Percentiles rank a stretch among this genome's conserved stretches.
These are phyloP conservation scores for Blastobasis lacticolella DNA, from an alignment of 2,888 invertebrate genomes.

Conservation along the genomic window DNA sequence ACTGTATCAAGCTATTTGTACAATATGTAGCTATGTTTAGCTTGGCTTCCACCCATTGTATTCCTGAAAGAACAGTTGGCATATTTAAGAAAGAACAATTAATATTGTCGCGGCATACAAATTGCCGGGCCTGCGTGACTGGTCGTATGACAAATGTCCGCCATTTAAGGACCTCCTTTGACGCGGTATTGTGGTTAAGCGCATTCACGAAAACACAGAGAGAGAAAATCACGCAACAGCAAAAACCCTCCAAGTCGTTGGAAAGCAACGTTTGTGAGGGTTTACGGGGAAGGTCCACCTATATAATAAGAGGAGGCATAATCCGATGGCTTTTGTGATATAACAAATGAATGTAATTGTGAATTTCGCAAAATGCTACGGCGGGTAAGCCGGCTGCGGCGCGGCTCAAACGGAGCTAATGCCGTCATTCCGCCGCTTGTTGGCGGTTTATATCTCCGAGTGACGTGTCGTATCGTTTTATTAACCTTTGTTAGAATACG, in stretches of 20 bases:
- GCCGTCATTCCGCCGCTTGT: constrained; percentile 3
- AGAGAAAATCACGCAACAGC: no score
- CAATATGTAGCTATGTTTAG: no score
- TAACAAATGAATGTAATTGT: constrained; percentile 27
- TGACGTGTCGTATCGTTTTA: no score
- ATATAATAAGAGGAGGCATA: constrained; percentile 6
- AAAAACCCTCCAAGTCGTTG: no score
- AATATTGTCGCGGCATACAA: not conserved
- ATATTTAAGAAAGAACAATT: no score
- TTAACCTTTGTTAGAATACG: no score
- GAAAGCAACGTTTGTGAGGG: constrained; percentile 5
- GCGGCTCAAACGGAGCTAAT: constrained; percentile 10
- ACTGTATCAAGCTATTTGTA: no score
- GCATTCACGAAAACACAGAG: no score
- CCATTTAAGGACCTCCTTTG: constrained; percentile 11
- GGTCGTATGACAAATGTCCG: not conserved
- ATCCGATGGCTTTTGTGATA: constrained; percentile 23
- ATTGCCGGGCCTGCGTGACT: not conserved
- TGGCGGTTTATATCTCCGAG: not conserved
- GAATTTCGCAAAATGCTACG: constrained; percentile 17
- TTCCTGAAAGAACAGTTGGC: no score
- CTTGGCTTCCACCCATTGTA: no score
- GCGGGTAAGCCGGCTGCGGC: constrained; percentile 2
- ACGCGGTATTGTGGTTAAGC: constrained; percentile 2
- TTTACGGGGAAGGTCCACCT: constrained; percentile 11